Conservation (phyloP, 2,113 vertebrate species). For the Terrapene triunguis region DNA sequence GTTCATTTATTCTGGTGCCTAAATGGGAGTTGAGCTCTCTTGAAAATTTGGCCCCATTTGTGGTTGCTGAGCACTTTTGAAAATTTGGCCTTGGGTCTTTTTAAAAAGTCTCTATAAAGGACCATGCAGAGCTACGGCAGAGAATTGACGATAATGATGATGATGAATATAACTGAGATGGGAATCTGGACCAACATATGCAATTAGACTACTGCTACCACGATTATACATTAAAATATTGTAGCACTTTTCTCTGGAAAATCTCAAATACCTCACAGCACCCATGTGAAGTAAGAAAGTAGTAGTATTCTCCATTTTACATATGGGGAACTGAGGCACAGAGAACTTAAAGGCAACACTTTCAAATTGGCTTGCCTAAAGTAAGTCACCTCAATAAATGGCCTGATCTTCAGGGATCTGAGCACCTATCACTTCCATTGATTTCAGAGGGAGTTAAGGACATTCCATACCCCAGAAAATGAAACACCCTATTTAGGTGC, state of each 20-base stretch:
- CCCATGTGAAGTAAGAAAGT: neutral
- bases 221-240: neutral
- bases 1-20: neutral
- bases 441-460: neutral
- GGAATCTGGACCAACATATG: neutral
- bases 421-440: neutral
- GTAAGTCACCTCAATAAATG: neutral
- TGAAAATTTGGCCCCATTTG: neutral
- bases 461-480: neutral
- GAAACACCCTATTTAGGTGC: neutral
- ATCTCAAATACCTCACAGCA: neutral
- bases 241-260: neutral
- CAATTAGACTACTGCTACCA: neutral
- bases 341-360: neutral
- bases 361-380: neutral
- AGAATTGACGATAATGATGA: too few relatives aligned
- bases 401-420: neutral
- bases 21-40: neutral
- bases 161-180: neutral
- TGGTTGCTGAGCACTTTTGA: neutral
- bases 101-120: neutral
- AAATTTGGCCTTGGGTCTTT: neutral
- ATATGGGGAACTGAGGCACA: neutral
- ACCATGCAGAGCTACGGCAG: neutral
- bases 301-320: neutral